Evolutionary conservation across 2,113 vertebrate species (phyloP).

Genomic region (Festucalex cinctus): DNA sequence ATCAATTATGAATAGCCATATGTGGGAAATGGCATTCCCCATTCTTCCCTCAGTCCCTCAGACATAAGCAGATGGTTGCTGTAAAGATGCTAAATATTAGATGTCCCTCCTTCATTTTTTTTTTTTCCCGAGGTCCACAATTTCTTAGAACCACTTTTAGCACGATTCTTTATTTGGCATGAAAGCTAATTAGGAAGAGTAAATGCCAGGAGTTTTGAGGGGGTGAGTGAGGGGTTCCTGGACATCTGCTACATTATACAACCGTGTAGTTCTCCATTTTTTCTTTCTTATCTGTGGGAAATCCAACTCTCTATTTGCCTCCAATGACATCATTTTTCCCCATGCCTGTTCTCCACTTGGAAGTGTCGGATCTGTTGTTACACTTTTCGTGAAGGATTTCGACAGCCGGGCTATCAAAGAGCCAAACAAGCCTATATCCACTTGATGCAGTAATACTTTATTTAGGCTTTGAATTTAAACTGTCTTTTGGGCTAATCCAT

Average conservation of each 20-base stretch:
- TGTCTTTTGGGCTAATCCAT: background rate
- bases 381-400: slow-evolving; percentile 24
- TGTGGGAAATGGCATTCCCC: slow-evolving; percentile 64
- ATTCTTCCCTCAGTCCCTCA: slow-evolving; percentile 44
- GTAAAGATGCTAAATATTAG: slow-evolving; percentile 71
- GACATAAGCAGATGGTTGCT: slow-evolving; percentile 68
- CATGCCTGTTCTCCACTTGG: background rate
- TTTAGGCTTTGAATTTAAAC: slow-evolving; percentile 6
- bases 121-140: slow-evolving; percentile 3
- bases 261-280: background rate
- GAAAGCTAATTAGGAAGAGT: slow-evolving; percentile 8
- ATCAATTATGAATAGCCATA: slow-evolving; percentile 76
- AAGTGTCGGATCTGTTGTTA: background rate
- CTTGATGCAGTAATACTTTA: slow-evolving; percentile 22
- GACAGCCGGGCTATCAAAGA: slow-evolving; percentile 2
- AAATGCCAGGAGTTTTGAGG: slow-evolving; percentile 17
- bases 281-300: slow-evolving; percentile 4
- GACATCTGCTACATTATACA: slow-evolving; percentile 26
- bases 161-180: slow-evolving; percentile 2
- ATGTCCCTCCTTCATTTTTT: slow-evolving; percentile 34
- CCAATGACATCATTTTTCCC: slow-evolving; percentile 27
- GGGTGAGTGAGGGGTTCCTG: slow-evolving; percentile 13
- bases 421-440: slow-evolving; percentile 7
- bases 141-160: slow-evolving; percentile 15
- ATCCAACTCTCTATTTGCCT: background rate